A percentile compares a stretch with the other conserved stretches of the same genome.
phyloP scores from a whole-genome alignment of 2,113 vertebrate species.

The Malurus cyaneus region DNA sequence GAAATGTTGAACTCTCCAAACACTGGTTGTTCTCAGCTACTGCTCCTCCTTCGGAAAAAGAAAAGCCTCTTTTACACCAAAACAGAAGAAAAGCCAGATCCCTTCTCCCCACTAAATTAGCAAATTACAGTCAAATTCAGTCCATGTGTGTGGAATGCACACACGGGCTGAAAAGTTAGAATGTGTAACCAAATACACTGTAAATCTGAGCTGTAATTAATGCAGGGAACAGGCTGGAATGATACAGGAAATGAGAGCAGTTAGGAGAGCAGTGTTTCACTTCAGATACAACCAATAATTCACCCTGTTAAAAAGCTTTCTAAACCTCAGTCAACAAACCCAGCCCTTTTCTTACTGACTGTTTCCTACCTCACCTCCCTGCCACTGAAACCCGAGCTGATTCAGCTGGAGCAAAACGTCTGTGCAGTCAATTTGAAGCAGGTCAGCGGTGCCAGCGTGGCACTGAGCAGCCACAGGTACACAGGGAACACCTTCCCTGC shows the following conservation, averaged over 20 bases:
- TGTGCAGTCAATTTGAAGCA: accelerated
- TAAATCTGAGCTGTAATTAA: conserved; percentile 39
- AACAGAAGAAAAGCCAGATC: background rate
- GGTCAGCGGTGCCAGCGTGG: background rate
- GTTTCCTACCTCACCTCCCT: background rate
- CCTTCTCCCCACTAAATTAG: background rate
- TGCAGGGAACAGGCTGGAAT: background rate
- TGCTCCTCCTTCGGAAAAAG: background rate
- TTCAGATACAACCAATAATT: conserved; percentile 38
- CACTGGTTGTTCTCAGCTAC: background rate
- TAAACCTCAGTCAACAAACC: conserved; percentile 4
- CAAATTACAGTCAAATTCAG: background rate
- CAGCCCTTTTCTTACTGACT: background rate
- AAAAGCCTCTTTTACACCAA: background rate
- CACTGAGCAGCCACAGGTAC: background rate
- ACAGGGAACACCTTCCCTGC: background rate
- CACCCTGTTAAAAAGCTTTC: background rate
- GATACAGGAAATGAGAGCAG: conserved; percentile 41
- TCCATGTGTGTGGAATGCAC: background rate
- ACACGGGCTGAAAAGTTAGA: background rate
- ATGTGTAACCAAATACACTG: conserved; percentile 30
- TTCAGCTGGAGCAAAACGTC: accelerated
- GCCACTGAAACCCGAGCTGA: background rate
- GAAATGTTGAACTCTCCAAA: conserved; percentile 6
- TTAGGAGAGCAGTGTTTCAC: background rate